Conservation (phyloP, 35 echinoderm and acorn worm species). For the Heliocidaris erythrogramma region DNA sequence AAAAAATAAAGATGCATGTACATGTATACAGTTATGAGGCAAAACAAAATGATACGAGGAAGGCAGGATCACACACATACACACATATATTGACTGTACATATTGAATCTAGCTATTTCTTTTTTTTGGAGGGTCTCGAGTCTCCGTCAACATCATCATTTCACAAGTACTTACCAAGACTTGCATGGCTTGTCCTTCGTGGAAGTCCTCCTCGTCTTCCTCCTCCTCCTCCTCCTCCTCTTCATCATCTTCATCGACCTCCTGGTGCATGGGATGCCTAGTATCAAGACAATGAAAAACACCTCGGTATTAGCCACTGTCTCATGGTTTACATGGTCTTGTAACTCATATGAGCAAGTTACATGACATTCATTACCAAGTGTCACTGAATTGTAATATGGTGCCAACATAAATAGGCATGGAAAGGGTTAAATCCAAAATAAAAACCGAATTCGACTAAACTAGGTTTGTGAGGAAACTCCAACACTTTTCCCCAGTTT, state of each 20-base stretch:
- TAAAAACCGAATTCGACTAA: too few species aligned
- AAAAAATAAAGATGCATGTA: too few species aligned
- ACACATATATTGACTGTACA: not conserved
- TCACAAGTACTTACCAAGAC: conserved; percentile 69
- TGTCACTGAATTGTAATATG: too few species aligned
- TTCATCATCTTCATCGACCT: conserved; percentile 71
- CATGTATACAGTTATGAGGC: too few species aligned
- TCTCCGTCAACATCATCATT: not conserved
- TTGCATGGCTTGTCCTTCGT: conserved; percentile 91
- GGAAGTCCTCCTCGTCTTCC: conserved; percentile 83
- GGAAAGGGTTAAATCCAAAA: too few species aligned
- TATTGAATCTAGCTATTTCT: not conserved
- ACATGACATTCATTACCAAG: too few species aligned
- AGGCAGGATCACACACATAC: too few species aligned
- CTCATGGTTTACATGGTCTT: not conserved
- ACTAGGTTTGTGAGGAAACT: too few species aligned
- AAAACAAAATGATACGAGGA: not conserved
- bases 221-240: conserved; percentile 84
- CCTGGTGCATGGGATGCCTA: conserved; percentile 66
- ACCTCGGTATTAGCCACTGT: not conserved
- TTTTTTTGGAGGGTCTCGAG: not conserved
- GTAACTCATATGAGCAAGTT: too few species aligned
- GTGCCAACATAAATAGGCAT: too few species aligned
- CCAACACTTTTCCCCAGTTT: too few species aligned
- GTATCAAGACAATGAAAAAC: not conserved